These are phyloP conservation scores for Catagonus wagneri DNA, from an alignment of 2,113 vertebrate genomes.

Conservation along the genomic window DNA sequence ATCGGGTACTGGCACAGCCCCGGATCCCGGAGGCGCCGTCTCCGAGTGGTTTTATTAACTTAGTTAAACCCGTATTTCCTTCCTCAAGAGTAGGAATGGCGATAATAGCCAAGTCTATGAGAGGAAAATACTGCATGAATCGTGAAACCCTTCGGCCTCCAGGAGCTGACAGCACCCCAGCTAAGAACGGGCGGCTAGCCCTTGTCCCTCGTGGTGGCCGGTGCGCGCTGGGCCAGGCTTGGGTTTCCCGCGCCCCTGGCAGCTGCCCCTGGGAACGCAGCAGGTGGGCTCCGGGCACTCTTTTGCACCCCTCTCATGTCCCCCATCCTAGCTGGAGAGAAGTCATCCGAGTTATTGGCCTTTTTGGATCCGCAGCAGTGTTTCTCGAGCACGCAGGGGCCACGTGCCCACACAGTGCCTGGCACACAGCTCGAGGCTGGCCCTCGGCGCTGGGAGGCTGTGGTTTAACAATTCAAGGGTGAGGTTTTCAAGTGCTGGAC, in stretches of 20 bases:
- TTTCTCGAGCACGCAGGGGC: too few species aligned
- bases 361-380: too few species aligned
- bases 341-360: rapidly evolving
- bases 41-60: neutral
- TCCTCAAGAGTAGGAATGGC: neutral
- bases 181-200: rapidly evolving
- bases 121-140: neutral
- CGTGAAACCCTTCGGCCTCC: rapidly evolving
- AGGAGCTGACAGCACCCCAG: rapidly evolving
- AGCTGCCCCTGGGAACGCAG: rapidly evolving
- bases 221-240: rapidly evolving
- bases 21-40: rapidly evolving
- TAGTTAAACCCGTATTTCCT: neutral
- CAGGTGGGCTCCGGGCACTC: rapidly evolving
- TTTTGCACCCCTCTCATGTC: rapidly evolving
- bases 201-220: rapidly evolving
- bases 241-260: neutral
- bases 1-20: rapidly evolving
- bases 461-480: too few species aligned
- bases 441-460: too few species aligned
- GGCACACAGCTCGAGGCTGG: too few species aligned
- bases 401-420: too few species aligned
- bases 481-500: too few species aligned
- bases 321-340: neutral
- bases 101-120: too few species aligned